A percentile compares a stretch with the other conserved stretches of the same genome.
Conservation (phyloP, 2,797 vertebrate species). For the Xiphophorus birchmanni region DNA sequence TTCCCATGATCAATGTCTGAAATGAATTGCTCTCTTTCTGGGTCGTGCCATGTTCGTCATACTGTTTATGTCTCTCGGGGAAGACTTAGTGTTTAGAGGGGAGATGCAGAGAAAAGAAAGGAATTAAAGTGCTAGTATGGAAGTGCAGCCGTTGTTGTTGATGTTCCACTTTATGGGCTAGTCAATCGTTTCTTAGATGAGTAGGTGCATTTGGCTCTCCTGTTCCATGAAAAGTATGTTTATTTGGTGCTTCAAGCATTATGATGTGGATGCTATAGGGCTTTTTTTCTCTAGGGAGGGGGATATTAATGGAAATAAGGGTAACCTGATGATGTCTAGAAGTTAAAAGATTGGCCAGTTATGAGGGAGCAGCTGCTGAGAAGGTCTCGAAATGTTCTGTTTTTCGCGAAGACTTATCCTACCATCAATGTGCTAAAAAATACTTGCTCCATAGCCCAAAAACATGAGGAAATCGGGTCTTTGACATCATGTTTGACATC, state of each 20-base stretch:
- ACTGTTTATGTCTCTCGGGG: constrained; percentile 60
- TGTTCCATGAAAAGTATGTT: neutral
- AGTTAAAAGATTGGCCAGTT: neutral
- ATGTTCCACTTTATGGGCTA: constrained; percentile 31
- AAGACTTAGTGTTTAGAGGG: constrained; percentile 37
- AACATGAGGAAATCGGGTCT: neutral
- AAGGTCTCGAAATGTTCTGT: neutral
- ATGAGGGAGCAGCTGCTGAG: neutral
- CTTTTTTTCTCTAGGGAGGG: neutral
- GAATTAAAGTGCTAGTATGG: constrained; percentile 19
- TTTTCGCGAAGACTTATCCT: neutral
- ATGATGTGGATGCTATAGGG: neutral
- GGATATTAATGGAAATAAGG: neutral
- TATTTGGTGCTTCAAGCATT: neutral
- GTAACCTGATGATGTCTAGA: neutral
- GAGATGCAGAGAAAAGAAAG: constrained; percentile 42
- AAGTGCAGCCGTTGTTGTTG: constrained; percentile 33
- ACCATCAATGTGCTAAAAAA: neutral
- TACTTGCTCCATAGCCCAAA: neutral
- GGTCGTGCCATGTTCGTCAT: constrained; percentile 16
- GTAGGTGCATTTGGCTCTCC: neutral
- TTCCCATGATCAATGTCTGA: constrained; percentile 38
- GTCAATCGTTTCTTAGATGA: neutral
- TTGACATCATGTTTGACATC: neutral
- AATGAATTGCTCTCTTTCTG: constrained; percentile 15